Percentiles rank a stretch among this genome's conserved stretches.
Evolutionary conservation across 2,797 vertebrate species (phyloP).

Genomic region (Champsocephalus gunnari): DNA sequence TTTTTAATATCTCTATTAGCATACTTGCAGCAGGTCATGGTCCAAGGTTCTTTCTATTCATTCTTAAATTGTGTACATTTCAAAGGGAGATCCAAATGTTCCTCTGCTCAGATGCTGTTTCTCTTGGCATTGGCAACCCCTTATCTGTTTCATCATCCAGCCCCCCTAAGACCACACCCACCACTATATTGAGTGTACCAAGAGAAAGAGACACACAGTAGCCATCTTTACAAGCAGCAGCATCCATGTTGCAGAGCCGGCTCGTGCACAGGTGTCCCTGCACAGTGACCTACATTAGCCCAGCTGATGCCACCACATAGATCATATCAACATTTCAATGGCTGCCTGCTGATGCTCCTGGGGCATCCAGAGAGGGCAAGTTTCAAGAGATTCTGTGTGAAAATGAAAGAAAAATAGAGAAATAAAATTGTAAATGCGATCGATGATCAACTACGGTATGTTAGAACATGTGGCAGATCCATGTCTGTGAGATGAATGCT

Average conservation of each 20-base stretch:
- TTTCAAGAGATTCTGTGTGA: background rate
- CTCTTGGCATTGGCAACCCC: constrained; percentile 17
- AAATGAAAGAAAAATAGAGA: background rate
- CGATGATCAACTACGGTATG: constrained; percentile 37
- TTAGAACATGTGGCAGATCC: constrained; percentile 48
- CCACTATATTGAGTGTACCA: constrained; percentile 21
- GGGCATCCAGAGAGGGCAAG: background rate
- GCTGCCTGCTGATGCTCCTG: background rate
- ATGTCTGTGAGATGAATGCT: constrained; percentile 63
- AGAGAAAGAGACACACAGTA: constrained; percentile 34
- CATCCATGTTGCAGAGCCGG: constrained; percentile 63
- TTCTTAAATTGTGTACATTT: constrained; percentile 9
- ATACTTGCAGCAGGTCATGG: constrained; percentile 6
- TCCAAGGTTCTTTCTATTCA: constrained; percentile 10
- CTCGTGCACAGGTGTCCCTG: constrained; percentile 69
- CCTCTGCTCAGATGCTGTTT: background rate
- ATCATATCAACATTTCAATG: background rate
- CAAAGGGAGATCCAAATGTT: background rate
- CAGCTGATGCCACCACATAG: constrained; percentile 37
- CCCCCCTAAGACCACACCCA: constrained; percentile 45
- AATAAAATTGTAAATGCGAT: background rate
- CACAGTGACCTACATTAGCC: constrained; percentile 69
- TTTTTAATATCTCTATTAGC: background rate
- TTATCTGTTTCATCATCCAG: constrained; percentile 16
- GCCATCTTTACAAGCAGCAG: constrained; percentile 66